Evolutionary conservation across 2,888 invertebrate species (phyloP).

Genomic region (Lithophane ornitopus): DNA sequence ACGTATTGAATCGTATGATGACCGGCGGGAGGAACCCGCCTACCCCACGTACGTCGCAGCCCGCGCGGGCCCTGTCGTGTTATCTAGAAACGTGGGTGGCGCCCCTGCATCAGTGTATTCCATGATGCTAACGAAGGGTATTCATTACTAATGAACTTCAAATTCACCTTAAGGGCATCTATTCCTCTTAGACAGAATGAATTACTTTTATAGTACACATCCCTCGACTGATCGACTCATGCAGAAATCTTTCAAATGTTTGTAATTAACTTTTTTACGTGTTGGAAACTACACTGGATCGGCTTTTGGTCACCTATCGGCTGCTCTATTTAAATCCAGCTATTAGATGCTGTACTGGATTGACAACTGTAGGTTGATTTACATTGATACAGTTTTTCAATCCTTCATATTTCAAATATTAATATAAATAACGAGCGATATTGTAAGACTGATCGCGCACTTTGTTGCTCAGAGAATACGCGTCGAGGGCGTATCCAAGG

Average conservation of each 20-base stretch:
- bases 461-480: not conserved
- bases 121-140: not conserved
- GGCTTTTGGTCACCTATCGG: not conserved
- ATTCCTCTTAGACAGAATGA: not conserved
- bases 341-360: not conserved
- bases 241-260: not conserved
- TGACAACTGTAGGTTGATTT: not conserved
- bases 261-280: not conserved
- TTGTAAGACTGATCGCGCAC: not conserved
- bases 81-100: slow-evolving; percentile 17
- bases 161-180: not conserved
- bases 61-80: not conserved
- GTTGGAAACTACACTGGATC: not conserved
- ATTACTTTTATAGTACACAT: not conserved
- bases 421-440: not conserved
- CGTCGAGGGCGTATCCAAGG: slow-evolving; percentile 1
- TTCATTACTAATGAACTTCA: slow-evolving; percentile 5
- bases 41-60: not conserved
- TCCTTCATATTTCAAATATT: too few relatives aligned
- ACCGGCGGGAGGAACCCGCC: not conserved
- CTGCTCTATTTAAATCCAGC: not conserved
- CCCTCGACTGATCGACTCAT: not conserved
- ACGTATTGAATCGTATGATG: slow-evolving; percentile 29
- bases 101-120: not conserved
- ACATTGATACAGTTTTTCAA: not conserved